Percentiles rank a stretch among this genome's conserved stretches.
These are phyloP conservation scores for Gambelia wislizenii DNA, from an alignment of 2,797 vertebrate species.

Conservation along the genomic window DNA sequence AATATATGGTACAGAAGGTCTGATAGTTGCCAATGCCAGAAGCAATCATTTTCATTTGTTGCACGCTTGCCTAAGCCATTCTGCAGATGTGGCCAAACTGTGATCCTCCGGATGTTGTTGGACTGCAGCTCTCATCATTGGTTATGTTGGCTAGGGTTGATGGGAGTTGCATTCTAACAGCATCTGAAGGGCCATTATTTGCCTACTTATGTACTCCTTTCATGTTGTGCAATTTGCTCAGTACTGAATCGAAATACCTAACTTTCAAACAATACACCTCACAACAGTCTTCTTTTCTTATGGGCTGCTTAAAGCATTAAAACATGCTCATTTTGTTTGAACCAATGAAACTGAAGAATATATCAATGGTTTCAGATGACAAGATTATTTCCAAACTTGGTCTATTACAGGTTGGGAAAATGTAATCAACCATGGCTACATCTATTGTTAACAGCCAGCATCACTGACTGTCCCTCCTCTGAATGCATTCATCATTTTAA, in stretches of 20 bases:
- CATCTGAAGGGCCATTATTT: not conserved
- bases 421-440: not conserved
- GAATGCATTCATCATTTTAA: not conserved
- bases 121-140: not conserved
- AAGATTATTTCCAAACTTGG: not conserved
- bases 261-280: not conserved
- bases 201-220: not conserved
- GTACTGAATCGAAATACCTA: conserved; percentile 8
- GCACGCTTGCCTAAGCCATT: not conserved
- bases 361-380: not conserved
- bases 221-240: not conserved
- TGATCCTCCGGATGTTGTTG: not conserved
- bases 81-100: not conserved
- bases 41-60: not conserved
- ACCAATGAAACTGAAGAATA: not conserved
- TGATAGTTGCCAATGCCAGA: not conserved
- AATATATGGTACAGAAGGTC: not conserved
- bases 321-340: not conserved
- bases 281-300: not conserved
- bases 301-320: not conserved
- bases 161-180: not conserved
- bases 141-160: not conserved
- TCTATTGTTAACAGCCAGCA: not conserved
- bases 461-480: not conserved
- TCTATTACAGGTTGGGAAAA: not conserved